These are phyloP conservation scores for Aleiodes alternator DNA, from an alignment of 2,888 invertebrate genomes.

Conservation along the genomic window DNA sequence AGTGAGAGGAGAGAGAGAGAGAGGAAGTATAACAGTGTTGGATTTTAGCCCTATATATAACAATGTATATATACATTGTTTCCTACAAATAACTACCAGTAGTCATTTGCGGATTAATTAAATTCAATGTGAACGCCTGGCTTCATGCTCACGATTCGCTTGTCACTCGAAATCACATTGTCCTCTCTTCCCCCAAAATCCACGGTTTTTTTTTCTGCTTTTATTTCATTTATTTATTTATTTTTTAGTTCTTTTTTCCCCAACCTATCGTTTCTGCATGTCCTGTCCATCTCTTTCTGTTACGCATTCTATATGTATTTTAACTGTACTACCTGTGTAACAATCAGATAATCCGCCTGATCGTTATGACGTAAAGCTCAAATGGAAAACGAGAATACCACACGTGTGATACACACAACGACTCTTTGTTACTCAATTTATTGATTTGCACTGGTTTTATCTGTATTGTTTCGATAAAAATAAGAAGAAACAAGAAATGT, in stretches of 20 bases:
- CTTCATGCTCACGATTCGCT: conserved; percentile 37
- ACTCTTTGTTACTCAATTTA: conserved; percentile 28
- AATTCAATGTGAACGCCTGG: conserved; percentile 65
- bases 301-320: conserved; percentile 6
- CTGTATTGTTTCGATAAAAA: background rate
- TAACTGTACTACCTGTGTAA: conserved; percentile 20
- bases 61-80: conserved; percentile 30
- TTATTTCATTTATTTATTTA: background rate
- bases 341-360: conserved; percentile 29
- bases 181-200: background rate
- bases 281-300: background rate
- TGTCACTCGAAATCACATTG: conserved; percentile 34
- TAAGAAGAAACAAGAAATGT: background rate
- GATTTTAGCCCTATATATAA: conserved; percentile 25
- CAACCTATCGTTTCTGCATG: conserved; percentile 7
- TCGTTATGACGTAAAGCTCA: conserved; percentile 35
- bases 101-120: conserved; percentile 69
- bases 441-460: conserved; percentile 5
- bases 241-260: background rate
- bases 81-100: conserved; percentile 62
- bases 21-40: conserved; percentile 20
- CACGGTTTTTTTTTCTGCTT: background rate
- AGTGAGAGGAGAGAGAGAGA: conserved; percentile 30
- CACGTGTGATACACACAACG: background rate
- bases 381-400: conserved; percentile 31